Evolutionary conservation across 2,797 vertebrate genomes (phyloP).

Genomic region (Eremophila alpestris): DNA sequence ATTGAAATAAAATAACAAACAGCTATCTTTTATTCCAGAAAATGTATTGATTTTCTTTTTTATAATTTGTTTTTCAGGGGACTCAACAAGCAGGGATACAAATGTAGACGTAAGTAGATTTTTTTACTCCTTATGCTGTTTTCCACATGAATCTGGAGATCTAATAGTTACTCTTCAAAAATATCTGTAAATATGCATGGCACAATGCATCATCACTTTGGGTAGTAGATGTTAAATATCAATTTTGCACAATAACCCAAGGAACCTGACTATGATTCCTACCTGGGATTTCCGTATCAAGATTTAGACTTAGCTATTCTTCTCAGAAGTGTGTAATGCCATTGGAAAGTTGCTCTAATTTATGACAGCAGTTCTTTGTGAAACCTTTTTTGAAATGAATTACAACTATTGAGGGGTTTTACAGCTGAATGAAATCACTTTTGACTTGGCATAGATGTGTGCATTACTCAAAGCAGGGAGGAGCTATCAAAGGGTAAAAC

Average conservation of each 20-base stretch:
- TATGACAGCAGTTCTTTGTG: neutral
- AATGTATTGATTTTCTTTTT: neutral
- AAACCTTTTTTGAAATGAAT: neutral
- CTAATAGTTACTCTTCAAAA: neutral
- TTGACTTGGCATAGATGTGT: neutral
- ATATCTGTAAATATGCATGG: neutral
- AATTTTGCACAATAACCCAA: neutral
- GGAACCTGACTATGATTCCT: neutral
- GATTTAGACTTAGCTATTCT: neutral
- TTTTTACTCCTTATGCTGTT: neutral
- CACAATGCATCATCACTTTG: neutral
- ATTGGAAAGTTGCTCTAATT: neutral
- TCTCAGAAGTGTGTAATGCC: neutral
- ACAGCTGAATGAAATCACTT: neutral
- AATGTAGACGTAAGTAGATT: slow-evolving; percentile 92
- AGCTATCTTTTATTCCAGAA: neutral
- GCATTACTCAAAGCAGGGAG: neutral
- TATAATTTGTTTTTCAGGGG: slow-evolving; percentile 83
- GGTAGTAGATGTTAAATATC: neutral
- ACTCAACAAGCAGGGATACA: slow-evolving; percentile 98
- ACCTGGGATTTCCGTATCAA: neutral
- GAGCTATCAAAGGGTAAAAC: neutral
- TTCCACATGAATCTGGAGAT: neutral
- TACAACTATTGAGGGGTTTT: neutral
- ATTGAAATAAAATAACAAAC: rapidly evolving